Evolutionary conservation across 2,113 vertebrate species (phyloP).

Genomic region (Cacatua alba): DNA sequence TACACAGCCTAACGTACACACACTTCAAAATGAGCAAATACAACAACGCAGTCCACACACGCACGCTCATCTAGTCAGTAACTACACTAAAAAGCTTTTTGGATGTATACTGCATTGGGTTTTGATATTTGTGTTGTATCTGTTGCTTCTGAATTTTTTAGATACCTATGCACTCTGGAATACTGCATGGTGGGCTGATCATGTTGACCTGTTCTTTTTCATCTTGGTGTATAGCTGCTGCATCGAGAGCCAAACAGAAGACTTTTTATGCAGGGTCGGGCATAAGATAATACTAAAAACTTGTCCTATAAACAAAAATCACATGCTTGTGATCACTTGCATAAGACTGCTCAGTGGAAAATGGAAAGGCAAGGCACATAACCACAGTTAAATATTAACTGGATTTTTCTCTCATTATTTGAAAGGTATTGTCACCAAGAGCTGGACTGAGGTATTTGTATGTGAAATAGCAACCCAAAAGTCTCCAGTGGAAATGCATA

Average conservation of each 20-base stretch:
- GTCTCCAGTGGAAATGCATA: neutral
- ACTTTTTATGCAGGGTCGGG: neutral
- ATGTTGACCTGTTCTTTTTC: neutral
- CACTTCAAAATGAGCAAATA: neutral
- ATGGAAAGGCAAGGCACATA: neutral
- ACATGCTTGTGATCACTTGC: neutral
- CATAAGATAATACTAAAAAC: neutral
- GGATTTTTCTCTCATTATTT: neutral
- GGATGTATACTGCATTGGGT: neutral
- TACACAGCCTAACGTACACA: neutral
- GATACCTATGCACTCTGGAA: rapidly evolving
- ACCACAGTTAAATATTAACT: neutral
- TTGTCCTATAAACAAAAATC: neutral
- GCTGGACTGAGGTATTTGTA: neutral
- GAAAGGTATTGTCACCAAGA: neutral
- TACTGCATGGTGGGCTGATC: neutral
- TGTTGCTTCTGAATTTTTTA: neutral
- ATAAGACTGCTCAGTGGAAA: neutral
- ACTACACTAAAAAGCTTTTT: neutral
- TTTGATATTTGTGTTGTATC: neutral
- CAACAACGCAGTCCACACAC: neutral
- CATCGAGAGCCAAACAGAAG: neutral
- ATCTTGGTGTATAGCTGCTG: neutral
- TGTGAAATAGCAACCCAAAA: neutral
- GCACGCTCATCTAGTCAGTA: neutral